Base-by-base conservation (phyloP, 1,140 invertebrate species). In the Drosophila tsacasi region DNA sequence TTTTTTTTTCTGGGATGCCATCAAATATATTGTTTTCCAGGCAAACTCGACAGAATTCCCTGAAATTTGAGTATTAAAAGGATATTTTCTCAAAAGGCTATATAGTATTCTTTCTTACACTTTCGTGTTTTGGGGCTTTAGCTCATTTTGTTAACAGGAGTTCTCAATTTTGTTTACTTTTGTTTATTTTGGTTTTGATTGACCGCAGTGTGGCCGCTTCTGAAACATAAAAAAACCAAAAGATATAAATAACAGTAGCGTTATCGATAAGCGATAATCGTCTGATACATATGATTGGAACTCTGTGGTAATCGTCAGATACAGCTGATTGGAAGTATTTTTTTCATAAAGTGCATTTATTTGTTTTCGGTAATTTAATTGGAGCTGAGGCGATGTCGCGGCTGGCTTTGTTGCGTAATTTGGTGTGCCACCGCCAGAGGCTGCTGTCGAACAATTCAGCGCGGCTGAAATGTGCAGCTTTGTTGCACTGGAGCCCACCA, bases 381-480 rank as follows among this genome's bases (percentile, higher is more conserved):
- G 55, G 27, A 49, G 25, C 58, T 30, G 12, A 25, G 49, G 35
- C 32, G 25, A 89, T 90, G 85, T 69, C 72, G 10, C 79, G 89
- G 37, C 64, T 83, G 25, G 61, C 82, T 39, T 65, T 90, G 72
- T 46, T 90, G 68, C 86, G 85, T 40, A 82, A 71, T 54, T 76
- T 90, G 23, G 17, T 76, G 27, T 40, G 59, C 21, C 79, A 91
- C 17, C 78, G 82, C 5, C 72, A 75, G 27, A 69, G 37, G 15
- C 10, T 85, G 25, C 8, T 85, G 37, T 49, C 66, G 58, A 46
- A 35, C 3, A 54, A 40, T 23, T 25, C 68, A 2, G 10, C 27
- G 15, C 72, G 71, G 0, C 44, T 91, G 13, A 76, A 66, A 68
- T 84, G 55, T 40, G 49, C 78, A 9, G 71, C 81, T n/a, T 32